Base-by-base conservation (phyloP, 1,140 invertebrate genomes). In the Triops longicaudatus region DNA sequence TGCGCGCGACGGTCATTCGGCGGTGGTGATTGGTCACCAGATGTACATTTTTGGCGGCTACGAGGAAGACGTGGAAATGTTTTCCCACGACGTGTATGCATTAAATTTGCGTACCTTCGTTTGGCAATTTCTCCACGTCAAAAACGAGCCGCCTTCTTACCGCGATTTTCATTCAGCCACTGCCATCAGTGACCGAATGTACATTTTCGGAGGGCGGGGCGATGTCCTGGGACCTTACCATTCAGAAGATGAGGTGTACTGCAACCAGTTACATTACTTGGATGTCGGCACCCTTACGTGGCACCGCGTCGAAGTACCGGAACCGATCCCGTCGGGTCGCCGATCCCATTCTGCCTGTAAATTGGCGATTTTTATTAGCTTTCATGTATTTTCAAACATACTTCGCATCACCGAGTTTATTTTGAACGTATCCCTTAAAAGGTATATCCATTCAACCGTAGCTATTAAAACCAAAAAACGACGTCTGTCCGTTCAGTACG, bases 31-130 rank as follows among this genome's bases (percentile, higher is more conserved):
- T 78, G 86, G 87, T 77, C 86, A 93, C 81, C 88, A 88, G 80
- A 97, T 97, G 94, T 95, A 91, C 81, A 91, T 97, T 76, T 97
- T 95, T 86, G 95, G 94, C 27, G 95, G 95, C 7, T 96, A 90
- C 84, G 89, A 92, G 84, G 93, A 93, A 81, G 87, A 89, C 31
- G 88, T 89, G 72, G 91, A 94, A 80, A 86, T 89, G 78, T 96
- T 94, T 84, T 91, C 91, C 26, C 89, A 93, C 83, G 90, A 93
- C 79, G 88, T 95, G 4, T 91, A 91, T 83, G 87, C 87, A 27
- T 85, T 95, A 26, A 87, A 95, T 85, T 87, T 96, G 77, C 85
- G 88, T 26, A 93, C 88, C 31, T 87, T 92, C 84, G 83, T 86
- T 12, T 96, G 93, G 94, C 85, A 82, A 27, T 89, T 86, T 80